Conservation (phyloP, 2,113 vertebrate genomes). For the Hydropotes inermis region DNA sequence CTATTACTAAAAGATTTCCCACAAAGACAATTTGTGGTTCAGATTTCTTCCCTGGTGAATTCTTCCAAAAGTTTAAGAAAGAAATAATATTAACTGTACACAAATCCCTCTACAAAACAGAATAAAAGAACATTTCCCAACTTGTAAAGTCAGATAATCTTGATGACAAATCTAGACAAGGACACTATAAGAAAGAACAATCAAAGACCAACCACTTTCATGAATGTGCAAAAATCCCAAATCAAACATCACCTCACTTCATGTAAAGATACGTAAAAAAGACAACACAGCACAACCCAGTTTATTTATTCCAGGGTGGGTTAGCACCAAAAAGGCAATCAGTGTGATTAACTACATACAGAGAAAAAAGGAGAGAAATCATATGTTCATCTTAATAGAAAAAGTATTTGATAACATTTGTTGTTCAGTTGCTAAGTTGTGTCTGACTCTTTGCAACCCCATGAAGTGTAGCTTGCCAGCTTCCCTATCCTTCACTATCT, state of each 20-base stretch:
- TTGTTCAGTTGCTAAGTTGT: neutral
- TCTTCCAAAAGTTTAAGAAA: neutral
- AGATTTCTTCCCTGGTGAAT: neutral
- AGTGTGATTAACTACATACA: neutral
- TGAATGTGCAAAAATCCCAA: neutral
- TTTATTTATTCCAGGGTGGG: neutral
- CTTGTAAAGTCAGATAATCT: neutral
- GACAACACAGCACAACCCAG: neutral
- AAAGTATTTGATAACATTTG: neutral
- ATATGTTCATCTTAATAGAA: neutral
- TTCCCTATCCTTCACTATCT: neutral
- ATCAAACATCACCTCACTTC: neutral
- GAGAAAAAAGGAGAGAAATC: neutral
- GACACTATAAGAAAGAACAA: neutral
- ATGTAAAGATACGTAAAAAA: neutral
- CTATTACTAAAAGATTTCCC: neutral
- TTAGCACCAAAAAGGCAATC: neutral
- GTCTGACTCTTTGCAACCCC: neutral
- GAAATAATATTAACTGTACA: neutral
- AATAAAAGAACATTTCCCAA: neutral
- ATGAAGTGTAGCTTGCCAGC: neutral
- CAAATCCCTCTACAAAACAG: neutral
- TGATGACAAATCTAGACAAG: neutral
- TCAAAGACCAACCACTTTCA: neutral
- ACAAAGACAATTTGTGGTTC: neutral